Percentiles rank a stretch among this genome's conserved stretches.
Conservation (phyloP, 2,797 vertebrate genomes). For the Lithobates sylvaticus region DNA sequence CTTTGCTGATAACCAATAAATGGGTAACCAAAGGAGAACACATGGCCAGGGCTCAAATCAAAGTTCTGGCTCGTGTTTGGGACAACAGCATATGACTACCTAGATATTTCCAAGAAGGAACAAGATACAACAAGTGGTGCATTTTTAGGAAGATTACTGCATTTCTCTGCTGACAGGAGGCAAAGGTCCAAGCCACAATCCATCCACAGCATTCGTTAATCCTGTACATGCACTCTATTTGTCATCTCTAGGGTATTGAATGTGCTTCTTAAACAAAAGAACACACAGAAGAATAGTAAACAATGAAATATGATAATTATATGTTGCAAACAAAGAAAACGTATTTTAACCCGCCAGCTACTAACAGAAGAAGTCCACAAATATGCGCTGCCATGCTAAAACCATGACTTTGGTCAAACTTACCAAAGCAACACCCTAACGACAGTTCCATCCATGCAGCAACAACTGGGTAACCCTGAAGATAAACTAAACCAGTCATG, state of each 20-base stretch:
- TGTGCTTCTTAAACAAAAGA: constrained; percentile 54
- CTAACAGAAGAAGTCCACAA: too few species aligned
- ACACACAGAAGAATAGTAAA: constrained; percentile 17
- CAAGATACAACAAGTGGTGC: constrained; percentile 45
- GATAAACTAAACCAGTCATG: too few species aligned
- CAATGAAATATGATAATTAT: constrained; percentile 37
- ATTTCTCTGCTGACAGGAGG: constrained; percentile 42
- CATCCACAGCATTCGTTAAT: constrained; percentile 34
- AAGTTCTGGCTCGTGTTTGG: constrained; percentile 8
- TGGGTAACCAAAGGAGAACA: constrained; percentile 3
- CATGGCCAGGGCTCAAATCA: background rate
- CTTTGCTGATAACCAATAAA: background rate
- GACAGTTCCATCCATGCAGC: too few species aligned
- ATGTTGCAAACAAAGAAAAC: background rate
- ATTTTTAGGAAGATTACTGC: constrained; percentile 52
- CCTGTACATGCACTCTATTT: background rate
- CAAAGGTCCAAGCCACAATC: constrained; percentile 51
- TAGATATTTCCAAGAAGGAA: constrained; percentile 39
- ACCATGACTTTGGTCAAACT: too few species aligned
- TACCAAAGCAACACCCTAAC: too few species aligned
- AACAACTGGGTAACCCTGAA: too few species aligned
- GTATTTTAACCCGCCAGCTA: background rate
- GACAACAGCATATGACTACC: background rate
- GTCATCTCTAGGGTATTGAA: constrained; percentile 37
- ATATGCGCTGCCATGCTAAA: too few species aligned